These are phyloP conservation scores for Drosophila seguyi DNA, from an alignment of 1,140 invertebrate species.

Conservation along the genomic window DNA sequence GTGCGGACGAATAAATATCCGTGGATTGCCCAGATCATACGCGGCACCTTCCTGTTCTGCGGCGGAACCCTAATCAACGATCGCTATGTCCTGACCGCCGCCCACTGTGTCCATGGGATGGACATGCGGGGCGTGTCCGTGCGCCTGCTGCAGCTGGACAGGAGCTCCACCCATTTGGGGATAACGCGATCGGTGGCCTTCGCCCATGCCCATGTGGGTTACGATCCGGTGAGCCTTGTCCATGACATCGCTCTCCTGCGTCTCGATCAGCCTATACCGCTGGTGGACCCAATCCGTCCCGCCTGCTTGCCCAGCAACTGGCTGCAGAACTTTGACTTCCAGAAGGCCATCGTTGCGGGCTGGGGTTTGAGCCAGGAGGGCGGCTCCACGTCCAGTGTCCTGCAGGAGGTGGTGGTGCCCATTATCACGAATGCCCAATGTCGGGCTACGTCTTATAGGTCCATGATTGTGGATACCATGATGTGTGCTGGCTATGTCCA, in stretches of 20 bases:
- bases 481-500: slow-evolving; percentile 95
- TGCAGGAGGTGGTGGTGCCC: slow-evolving; percentile 93
- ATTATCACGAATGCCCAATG: slow-evolving; percentile 97
- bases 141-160: slow-evolving; percentile 90
- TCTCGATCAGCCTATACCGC: slow-evolving; percentile 88
- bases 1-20: slow-evolving; percentile 82
- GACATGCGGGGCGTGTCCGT: slow-evolving; percentile 88
- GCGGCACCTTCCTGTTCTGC: slow-evolving; percentile 68
- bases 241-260: slow-evolving; percentile 92
- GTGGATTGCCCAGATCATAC: slow-evolving; percentile 79
- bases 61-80: slow-evolving; percentile 85
- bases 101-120: slow-evolving; percentile 87
- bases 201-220: slow-evolving; percentile 63
- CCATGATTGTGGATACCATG: slow-evolving; percentile 95
- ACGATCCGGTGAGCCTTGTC: slow-evolving; percentile 85
- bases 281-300: slow-evolving; percentile 93
- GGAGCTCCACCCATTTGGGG: slow-evolving; percentile 85
- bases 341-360: slow-evolving; percentile 87
- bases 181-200: slow-evolving; percentile 58
- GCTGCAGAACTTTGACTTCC: slow-evolving; percentile 73
- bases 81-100: slow-evolving; percentile 86
- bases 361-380: slow-evolving; percentile 95
- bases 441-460: slow-evolving; percentile 92
- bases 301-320: slow-evolving; percentile 90
- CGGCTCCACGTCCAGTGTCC: slow-evolving; percentile 93